These are phyloP conservation scores for Xiphydria camelus DNA, from an alignment of 2,888 invertebrate genomes.

Conservation along the genomic window DNA sequence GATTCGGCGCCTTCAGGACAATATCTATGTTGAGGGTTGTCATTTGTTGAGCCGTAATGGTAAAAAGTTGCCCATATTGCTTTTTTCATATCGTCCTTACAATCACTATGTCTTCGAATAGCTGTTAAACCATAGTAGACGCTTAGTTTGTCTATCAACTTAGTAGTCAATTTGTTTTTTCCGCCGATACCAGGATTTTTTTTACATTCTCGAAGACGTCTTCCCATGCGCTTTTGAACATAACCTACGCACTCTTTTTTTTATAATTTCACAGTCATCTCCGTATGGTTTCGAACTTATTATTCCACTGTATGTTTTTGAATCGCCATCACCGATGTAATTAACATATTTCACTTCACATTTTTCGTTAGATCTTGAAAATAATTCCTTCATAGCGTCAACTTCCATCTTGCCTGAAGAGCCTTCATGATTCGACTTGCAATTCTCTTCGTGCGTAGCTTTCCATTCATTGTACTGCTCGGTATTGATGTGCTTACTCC, in stretches of 20 bases:
- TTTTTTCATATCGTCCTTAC: neutral
- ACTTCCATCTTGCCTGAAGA: slow-evolving; percentile 20
- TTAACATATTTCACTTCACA: slow-evolving; percentile 14
- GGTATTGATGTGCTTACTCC: slow-evolving; percentile 8
- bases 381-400: slow-evolving; percentile 19
- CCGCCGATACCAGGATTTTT: slow-evolving; percentile 11
- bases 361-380: slow-evolving; percentile 14
- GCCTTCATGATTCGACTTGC: slow-evolving; percentile 9
- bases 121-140: neutral
- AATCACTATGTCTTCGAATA: neutral
- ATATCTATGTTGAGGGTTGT: slow-evolving; percentile 1
- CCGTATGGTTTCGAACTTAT: slow-evolving; percentile 1
- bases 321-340: slow-evolving; percentile 20
- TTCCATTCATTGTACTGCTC: slow-evolving; percentile 16
- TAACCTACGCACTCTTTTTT: slow-evolving; percentile 2
- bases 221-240: slow-evolving; percentile 6
- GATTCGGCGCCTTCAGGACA: neutral
- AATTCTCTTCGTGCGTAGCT: slow-evolving; percentile 10
- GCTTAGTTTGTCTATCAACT: slow-evolving; percentile 1
- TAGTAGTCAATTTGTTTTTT: slow-evolving; percentile 1
- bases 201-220: slow-evolving; percentile 7
- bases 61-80: slow-evolving; percentile 5
- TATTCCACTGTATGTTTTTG: slow-evolving; percentile 15
- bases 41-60: slow-evolving; percentile 1
- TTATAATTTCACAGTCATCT: slow-evolving; percentile 1